Base-by-base conservation (phyloP, 2,797 vertebrate species). In the Takifugu ocellatus region DNA sequence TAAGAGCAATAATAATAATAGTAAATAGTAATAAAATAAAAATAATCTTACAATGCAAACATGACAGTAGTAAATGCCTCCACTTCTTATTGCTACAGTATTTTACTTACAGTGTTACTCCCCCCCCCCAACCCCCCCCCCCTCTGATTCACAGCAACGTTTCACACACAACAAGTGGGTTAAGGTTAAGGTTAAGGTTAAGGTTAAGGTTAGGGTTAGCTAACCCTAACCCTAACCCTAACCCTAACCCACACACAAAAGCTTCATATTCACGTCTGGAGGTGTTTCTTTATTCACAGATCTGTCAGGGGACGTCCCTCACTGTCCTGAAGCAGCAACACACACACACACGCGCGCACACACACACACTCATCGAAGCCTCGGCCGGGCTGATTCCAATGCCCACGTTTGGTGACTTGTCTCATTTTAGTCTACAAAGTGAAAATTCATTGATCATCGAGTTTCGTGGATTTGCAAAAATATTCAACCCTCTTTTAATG, bases 51-150 rank as follows among this genome's bases (percentile, higher is more conserved):
- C 86, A 91, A 91, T 91, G 92, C 91, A 94, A 92, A 91, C 90
- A 88, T 88, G 91, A 92, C 88, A 90, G 88, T 90, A 86, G 87
- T 88, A 91, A 90, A 92, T 87, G 90, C 81, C 91, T 90, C 89
- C 76, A 90, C 87, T 91, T 90, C 83, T 88, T 95, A 94, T 92
- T 94, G 93, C 93, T 96, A 92, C 92, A 92, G 85, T 92, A 88
- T 82, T 81, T 80, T 88, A 88, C 84, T 89, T 91, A 88, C 75
- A 90, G 86, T 88, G 87, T 78, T 80, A 81, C 79, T 82, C 67
- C 62, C 75, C 84, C 55, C 70, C 33, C 74, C 77, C 63, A 72
- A 60, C 74, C 82, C 81, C 68, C 75, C 78, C n/a, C n/a, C 84
- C 77, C 73, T 76, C 77, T 76, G 77, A 84, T 91, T 91, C 90